phyloP scores from a whole-genome alignment of 2,888 invertebrate species.

The Cephus runcator region DNA sequence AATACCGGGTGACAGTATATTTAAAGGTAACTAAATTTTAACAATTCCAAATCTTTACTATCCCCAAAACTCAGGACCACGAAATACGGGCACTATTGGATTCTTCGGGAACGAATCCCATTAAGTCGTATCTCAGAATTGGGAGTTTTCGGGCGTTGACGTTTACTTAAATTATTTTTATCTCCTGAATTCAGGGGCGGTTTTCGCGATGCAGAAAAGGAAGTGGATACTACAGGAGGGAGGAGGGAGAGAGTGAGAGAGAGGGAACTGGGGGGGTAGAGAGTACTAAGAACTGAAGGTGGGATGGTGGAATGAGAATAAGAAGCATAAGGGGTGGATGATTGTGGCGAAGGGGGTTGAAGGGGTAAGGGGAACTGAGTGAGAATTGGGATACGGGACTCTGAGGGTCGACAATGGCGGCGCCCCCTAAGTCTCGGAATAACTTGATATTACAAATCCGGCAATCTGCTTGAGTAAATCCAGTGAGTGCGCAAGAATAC shows the following conservation, averaged over 20 bases:
- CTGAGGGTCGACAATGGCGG: constrained; percentile 7
- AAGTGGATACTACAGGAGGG: neutral
- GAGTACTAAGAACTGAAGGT: neutral
- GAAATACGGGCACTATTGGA: neutral
- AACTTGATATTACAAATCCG: constrained; percentile 37
- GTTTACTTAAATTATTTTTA: constrained; percentile 45
- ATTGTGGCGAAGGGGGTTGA: neutral
- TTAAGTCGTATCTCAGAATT: constrained; percentile 19
- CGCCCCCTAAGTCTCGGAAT: constrained; percentile 18
- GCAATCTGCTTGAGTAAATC: constrained; percentile 37
- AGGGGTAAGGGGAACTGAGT: neutral
- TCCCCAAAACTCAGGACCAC: neutral
- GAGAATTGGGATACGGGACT: neutral
- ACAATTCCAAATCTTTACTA: neutral
- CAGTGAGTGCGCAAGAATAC: constrained; percentile 3
- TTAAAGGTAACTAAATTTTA: neutral
- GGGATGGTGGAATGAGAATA: neutral
- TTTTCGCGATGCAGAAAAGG: constrained; percentile 3
- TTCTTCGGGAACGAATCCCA: constrained; percentile 11
- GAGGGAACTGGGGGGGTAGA: no score
- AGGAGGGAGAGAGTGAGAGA: no score
- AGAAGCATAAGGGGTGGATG: neutral
- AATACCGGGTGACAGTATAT: neutral
- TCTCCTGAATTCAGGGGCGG: constrained; percentile 37
- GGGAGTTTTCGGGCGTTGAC: constrained; percentile 2